Percentiles rank a stretch among this genome's conserved stretches.
Conservation (phyloP, 1,140 invertebrate genomes). For the Diachasma alloeum region DNA sequence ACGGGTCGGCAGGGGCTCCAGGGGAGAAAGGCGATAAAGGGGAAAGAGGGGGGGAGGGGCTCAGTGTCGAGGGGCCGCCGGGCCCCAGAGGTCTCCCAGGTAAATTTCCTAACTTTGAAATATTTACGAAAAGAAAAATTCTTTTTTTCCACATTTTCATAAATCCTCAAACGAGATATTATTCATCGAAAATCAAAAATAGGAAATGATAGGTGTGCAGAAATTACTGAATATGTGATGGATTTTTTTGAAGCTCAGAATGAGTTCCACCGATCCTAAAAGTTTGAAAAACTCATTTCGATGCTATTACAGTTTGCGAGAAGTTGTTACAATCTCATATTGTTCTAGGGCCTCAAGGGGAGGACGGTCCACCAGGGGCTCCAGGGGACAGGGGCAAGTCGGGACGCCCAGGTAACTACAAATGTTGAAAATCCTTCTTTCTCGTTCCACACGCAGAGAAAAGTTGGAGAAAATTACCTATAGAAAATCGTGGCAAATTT, state of each 20-base stretch:
- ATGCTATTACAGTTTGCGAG: not conserved
- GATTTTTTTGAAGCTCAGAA: too few relatives aligned
- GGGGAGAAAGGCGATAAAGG: conserved; percentile 79
- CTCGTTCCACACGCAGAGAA: too few relatives aligned
- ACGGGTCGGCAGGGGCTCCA: conserved; percentile 67
- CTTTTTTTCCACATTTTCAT: too few relatives aligned
- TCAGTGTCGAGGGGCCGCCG: conserved; percentile 74
- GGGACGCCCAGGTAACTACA: conserved; percentile 68
- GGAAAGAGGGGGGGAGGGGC: conserved; percentile 73
- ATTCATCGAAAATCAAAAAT: too few relatives aligned
- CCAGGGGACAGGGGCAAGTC: conserved; percentile 72
- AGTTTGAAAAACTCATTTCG: not conserved
- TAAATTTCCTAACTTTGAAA: conserved; percentile 42
- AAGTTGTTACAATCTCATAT: not conserved
- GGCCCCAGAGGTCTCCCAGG: conserved; percentile 73
- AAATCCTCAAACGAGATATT: too few relatives aligned
- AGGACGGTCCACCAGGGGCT: conserved; percentile 69
- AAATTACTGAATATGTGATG: too few relatives aligned
- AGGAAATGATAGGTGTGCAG: too few relatives aligned
- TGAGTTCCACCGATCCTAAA: not conserved
- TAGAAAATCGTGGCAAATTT: too few relatives aligned
- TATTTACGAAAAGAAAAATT: not conserved
- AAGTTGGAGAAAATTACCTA: too few relatives aligned
- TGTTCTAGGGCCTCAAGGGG: conserved; percentile 69
- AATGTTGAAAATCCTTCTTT: conserved; percentile 17